Percentiles rank a stretch among this genome's conserved stretches.
These are phyloP conservation scores for Metopia argyrocephala DNA, from an alignment of 2,888 invertebrate species.

Conservation along the genomic window DNA sequence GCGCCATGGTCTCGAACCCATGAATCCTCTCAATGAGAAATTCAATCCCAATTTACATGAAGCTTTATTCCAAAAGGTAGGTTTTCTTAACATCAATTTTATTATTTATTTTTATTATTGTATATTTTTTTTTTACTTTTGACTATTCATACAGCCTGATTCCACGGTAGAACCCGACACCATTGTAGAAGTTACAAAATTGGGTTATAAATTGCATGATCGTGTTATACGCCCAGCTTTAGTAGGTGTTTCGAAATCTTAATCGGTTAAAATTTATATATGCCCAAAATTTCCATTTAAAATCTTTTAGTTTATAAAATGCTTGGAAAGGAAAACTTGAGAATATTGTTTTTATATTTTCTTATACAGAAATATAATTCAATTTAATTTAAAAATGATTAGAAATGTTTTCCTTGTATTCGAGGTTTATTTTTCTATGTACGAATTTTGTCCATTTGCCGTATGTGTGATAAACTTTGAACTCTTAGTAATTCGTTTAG, in stretches of 20 bases:
- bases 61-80: slow-evolving; percentile 94
- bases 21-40: slow-evolving; percentile 94
- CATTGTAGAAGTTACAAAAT: slow-evolving; percentile 94
- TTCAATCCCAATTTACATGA: slow-evolving; percentile 98
- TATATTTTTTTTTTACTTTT: slow-evolving; percentile 69
- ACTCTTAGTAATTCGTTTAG: slow-evolving; percentile 32
- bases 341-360: neutral
- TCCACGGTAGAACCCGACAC: slow-evolving; percentile 90
- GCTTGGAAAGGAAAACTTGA: neutral
- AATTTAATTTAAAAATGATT: neutral
- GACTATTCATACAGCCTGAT: slow-evolving; percentile 86
- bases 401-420: neutral
- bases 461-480: neutral
- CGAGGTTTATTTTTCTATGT: slow-evolving; percentile 7
- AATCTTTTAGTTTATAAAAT: slow-evolving; percentile 24
- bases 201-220: slow-evolving; percentile 96
- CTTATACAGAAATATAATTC: neutral
- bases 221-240: slow-evolving; percentile 96
- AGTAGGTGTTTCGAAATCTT: slow-evolving; percentile 93
- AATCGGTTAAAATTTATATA: slow-evolving; percentile 16
- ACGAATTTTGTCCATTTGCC: slow-evolving; percentile 33
- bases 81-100: neutral
- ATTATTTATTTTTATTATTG: neutral
- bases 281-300: slow-evolving; percentile 18
- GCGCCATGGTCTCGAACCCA: slow-evolving; percentile 91